A percentile compares a stretch with the other conserved stretches of the same genome.
These are phyloP conservation scores for Sinelater perroti DNA, from an alignment of 2,888 invertebrate genomes.

Conservation along the genomic window DNA sequence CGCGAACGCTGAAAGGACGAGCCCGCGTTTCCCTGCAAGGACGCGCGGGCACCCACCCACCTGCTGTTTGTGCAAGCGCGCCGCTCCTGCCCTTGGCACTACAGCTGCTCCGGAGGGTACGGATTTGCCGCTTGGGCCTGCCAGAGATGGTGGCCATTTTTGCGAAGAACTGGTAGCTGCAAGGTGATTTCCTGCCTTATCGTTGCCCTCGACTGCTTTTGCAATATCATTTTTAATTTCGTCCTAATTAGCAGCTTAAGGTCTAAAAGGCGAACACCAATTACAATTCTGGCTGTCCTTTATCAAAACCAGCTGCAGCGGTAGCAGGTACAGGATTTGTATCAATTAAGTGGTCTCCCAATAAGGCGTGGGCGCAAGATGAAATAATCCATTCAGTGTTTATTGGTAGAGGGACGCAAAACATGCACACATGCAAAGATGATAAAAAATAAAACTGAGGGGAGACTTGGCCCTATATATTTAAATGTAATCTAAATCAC, in stretches of 20 bases:
- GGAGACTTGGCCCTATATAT: too few relatives aligned
- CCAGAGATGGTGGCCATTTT: slow-evolving; percentile 4
- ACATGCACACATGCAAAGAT: too few relatives aligned
- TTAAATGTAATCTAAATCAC: too few relatives aligned
- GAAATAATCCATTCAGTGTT: too few relatives aligned
- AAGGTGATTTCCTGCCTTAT: slow-evolving; percentile 11
- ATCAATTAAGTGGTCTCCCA: too few relatives aligned
- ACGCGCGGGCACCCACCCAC: slow-evolving; percentile 5
- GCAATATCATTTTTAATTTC: slow-evolving; percentile 6
- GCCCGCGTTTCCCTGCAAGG: not conserved
- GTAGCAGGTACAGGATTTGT: too few relatives aligned
- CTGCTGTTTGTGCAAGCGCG: slow-evolving; percentile 11
- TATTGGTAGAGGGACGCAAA: too few relatives aligned
- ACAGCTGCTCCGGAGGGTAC: too few relatives aligned
- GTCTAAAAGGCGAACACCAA: not conserved
- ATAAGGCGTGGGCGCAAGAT: too few relatives aligned
- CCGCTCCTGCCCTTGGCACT: slow-evolving; percentile 8
- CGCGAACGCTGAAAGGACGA: slow-evolving; percentile 11
- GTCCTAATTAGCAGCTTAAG: not conserved
- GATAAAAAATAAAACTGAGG: too few relatives aligned
- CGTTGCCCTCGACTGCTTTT: slow-evolving; percentile 8
- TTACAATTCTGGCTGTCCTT: not conserved
- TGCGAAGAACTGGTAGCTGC: slow-evolving; percentile 4
- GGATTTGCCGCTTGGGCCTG: too few relatives aligned
- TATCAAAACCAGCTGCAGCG: slow-evolving; percentile 7